phyloP scores from a whole-genome alignment of 2,888 invertebrate genomes.

The Zeuzera pyrina region DNA sequence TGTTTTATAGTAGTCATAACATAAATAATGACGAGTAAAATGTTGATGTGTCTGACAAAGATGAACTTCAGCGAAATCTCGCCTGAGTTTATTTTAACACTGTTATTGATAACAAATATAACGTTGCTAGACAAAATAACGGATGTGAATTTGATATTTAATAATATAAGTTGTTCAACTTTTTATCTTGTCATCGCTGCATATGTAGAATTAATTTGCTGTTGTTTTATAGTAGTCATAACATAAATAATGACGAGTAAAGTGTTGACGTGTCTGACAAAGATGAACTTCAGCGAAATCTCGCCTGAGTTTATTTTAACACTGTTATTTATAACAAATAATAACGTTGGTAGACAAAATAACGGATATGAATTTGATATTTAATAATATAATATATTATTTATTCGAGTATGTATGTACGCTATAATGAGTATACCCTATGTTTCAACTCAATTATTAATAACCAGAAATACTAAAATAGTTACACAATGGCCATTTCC shows the following conservation, averaged over 20 bases:
- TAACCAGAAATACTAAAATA: conserved; percentile 18
- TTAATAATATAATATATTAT: neutral
- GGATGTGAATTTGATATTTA: conserved; percentile 2
- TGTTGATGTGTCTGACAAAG: neutral
- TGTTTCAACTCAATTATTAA: conserved; percentile 12
- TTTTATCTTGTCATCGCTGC: conserved; percentile 6
- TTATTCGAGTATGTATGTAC: neutral
- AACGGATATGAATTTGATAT: conserved; percentile 2
- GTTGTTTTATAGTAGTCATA: neutral
- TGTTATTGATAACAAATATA: too few species aligned
- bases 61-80: conserved; percentile 1
- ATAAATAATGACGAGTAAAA: neutral
- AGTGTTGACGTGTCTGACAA: neutral
- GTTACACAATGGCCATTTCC: conserved; percentile 33
- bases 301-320: too few species aligned
- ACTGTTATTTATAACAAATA: too few species aligned
- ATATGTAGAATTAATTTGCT: neutral
- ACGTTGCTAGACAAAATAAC: neutral
- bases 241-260: neutral
- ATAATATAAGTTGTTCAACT: conserved; percentile 13
- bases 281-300: conserved; percentile 1
- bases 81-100: too few species aligned
- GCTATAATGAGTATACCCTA: neutral
- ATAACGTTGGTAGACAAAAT: neutral
- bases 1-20: neutral